Base-by-base conservation (phyloP, 2,797 vertebrate genomes). In the Hippopotamyrus pictus region DNA sequence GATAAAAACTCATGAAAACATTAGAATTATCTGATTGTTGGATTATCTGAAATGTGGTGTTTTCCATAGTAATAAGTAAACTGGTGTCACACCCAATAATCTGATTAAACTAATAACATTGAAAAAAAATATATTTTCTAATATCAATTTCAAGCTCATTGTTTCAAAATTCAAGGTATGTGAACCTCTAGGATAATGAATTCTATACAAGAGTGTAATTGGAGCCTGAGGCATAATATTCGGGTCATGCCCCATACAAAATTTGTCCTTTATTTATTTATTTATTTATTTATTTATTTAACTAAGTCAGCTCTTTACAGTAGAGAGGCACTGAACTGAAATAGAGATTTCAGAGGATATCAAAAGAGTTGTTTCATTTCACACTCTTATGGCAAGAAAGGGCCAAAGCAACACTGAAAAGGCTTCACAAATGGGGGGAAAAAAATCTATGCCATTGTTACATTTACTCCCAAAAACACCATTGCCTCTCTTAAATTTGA, bases 161-260 rank as follows among this genome's bases (percentile, higher is more conserved):
- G 29, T 73, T 73, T 37, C 29, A 33, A 73, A 73, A 37, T 73
- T 73, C 65, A 73, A 73, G 65, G 65, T 73, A 73, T 73, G 65
- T 73, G 65, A 73, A 73, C 65, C 65, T 73, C 65, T 73, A 73
- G 33, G 65, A 73, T 73, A 73, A 73, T 73, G 65, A 73, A 37
- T 73, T 73, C 29, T 73, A 37, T 37, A 37, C 12, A 73, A 73
- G 29, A 33, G 65, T 17, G 12, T 73, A 73, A 73, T 73, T 73
- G 65, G 29, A 73, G 65, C 65, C 65, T 0, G 5, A 17, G 65
- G 65, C 65, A 37, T 37, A 73, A 73, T 17, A 37, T 73, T 73
- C 29, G 29, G 65, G 65, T 73, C 65, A 37, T 73, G 12, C 25
- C 65, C 65, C 65, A 73, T 6, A 7, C 29, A 73, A 69, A 33